Evolutionary conservation across 2,888 invertebrate genomes (phyloP).

Genomic region (Agrenia bidenticulata): DNA sequence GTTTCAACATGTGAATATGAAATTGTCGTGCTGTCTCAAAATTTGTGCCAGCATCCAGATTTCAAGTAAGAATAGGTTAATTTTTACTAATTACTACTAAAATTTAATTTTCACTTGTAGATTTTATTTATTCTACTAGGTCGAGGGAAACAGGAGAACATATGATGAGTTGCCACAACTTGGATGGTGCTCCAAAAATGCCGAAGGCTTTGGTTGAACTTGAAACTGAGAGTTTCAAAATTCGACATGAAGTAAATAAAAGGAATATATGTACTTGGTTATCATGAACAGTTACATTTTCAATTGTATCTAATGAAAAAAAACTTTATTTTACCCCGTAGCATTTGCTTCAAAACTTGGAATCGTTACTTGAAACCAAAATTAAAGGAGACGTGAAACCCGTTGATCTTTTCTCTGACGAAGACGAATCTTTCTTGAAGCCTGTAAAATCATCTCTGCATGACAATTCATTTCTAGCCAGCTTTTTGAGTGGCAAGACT

Average conservation of each 20-base stretch:
- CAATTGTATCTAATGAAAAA: too few relatives aligned
- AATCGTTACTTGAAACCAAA: slow-evolving; percentile 62
- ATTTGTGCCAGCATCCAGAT: slow-evolving; percentile 84
- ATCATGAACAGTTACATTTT: too few relatives aligned
- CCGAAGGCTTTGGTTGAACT: slow-evolving; percentile 71
- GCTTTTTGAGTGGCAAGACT: slow-evolving; percentile 78
- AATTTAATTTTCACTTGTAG: too few relatives aligned
- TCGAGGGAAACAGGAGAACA: slow-evolving; percentile 70
- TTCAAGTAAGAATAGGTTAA: slow-evolving; percentile 63
- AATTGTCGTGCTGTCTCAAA: slow-evolving; percentile 80
- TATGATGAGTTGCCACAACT: slow-evolving; percentile 71
- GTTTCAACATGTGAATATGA: slow-evolving; percentile 93
- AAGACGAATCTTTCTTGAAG: slow-evolving; percentile 49
- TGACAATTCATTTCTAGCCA: slow-evolving; percentile 72
- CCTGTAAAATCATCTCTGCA: slow-evolving; percentile 53
- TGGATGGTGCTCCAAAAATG: slow-evolving; percentile 68
- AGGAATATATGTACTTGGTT: too few relatives aligned
- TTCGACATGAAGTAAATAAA: slow-evolving; percentile 63
- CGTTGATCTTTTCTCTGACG: slow-evolving; percentile 59
- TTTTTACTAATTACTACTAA: neutral
- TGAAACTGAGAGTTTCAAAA: slow-evolving; percentile 71
- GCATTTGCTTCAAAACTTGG: slow-evolving; percentile 62
- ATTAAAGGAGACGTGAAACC: slow-evolving; percentile 61
- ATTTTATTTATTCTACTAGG: slow-evolving; percentile 31
- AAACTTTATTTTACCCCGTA: slow-evolving; percentile 1